A percentile compares a stretch with the other conserved stretches of the same genome.
These are phyloP conservation scores for Gracilinanus agilis DNA, from an alignment of 2,113 vertebrate genomes.

Conservation along the genomic window DNA sequence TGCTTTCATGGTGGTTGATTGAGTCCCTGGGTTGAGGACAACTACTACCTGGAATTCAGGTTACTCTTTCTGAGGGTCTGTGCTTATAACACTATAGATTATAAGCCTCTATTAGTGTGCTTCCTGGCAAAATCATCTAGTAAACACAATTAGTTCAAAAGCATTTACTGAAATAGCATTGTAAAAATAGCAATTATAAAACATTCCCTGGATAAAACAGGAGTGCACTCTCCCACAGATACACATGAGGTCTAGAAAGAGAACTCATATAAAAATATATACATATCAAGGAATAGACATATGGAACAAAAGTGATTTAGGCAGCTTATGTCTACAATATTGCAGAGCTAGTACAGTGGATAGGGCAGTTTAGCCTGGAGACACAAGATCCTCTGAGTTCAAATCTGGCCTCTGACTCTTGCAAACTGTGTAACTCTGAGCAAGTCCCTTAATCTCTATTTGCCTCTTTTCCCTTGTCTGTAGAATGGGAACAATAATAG, in stretches of 20 bases:
- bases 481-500: not conserved
- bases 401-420: not conserved
- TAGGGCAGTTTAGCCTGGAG: not conserved
- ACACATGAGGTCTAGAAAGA: not conserved
- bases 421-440: not conserved
- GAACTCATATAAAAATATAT: not conserved
- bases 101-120: not conserved
- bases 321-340: not conserved
- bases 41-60: not conserved
- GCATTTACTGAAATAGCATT: not conserved
- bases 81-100: not conserved
- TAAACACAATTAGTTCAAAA: not conserved
- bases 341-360: not conserved
- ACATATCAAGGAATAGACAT: not conserved
- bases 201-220: not conserved
- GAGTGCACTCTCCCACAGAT: not conserved
- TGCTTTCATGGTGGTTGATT: not conserved
- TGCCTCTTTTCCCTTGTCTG: not conserved
- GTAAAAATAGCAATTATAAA: not conserved
- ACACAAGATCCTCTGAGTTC: not conserved
- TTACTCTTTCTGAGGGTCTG: not conserved
- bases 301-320: not conserved
- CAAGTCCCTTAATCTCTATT: not conserved
- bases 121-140: not conserved
- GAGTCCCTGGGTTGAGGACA: not conserved